Conservation (phyloP, 2,113 vertebrate species). For the Indicator indicator region DNA sequence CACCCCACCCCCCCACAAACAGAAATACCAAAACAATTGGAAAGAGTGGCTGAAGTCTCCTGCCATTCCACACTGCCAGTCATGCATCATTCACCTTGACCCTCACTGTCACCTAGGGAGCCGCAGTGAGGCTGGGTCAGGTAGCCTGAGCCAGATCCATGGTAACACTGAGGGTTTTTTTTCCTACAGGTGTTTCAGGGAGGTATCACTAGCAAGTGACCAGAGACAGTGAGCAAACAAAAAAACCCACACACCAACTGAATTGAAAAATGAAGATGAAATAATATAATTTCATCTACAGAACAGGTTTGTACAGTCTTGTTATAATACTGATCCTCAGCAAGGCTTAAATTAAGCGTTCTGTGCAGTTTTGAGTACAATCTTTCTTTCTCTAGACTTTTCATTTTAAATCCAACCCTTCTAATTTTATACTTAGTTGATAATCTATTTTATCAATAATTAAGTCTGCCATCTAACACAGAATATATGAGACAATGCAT, state of each 20-base stretch:
- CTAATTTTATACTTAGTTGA: background rate
- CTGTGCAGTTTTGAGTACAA: background rate
- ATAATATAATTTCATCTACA: background rate
- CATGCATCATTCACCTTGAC: no score
- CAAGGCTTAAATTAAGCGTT: background rate
- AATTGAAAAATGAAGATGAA: background rate
- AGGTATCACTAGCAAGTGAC: background rate
- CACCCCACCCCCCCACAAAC: background rate
- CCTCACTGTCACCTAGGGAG: background rate
- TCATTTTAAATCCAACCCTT: background rate
- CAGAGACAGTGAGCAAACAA: background rate
- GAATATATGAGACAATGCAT: background rate
- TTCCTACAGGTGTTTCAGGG: background rate
- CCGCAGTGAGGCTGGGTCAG: background rate
- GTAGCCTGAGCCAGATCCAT: fast-evolving
- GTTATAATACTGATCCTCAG: background rate
- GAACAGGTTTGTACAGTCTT: background rate
- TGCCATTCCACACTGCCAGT: background rate
- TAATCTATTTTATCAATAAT: background rate
- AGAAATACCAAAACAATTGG: background rate
- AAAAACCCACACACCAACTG: background rate
- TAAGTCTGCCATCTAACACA: background rate
- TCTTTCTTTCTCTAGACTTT: background rate
- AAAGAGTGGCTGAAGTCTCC: background rate
- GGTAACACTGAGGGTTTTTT: fast-evolving